A percentile compares a stretch with the other conserved stretches of the same genome.
Evolutionary conservation across 2,888 invertebrate genomes (phyloP).

Genomic region (Eremobia ochroleuca): DNA sequence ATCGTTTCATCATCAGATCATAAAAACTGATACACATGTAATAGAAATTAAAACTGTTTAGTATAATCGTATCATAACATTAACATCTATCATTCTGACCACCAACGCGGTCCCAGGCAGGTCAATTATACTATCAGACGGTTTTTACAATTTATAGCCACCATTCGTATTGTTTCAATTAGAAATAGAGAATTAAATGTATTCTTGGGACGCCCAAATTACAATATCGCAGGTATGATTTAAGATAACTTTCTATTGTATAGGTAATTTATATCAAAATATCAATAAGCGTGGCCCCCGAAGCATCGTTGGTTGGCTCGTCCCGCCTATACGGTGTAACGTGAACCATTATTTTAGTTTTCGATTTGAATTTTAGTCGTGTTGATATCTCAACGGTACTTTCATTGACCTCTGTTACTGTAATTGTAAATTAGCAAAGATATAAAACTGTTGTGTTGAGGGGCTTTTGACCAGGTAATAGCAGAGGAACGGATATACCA

Average conservation of each 20-base stretch:
- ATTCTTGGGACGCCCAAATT: conserved; percentile 87
- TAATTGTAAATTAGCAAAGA: conserved; percentile 58
- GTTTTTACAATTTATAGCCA: conserved; percentile 81
- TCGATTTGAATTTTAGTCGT: conserved; percentile 73
- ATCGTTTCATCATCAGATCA: conserved; percentile 31
- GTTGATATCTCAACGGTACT: conserved; percentile 64
- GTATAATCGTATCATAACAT: conserved; percentile 72
- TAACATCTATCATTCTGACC: conserved; percentile 82
- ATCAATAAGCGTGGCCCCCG: conserved; percentile 83
- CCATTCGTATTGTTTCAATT: conserved; percentile 89
- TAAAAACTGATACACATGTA: conserved; percentile 44
- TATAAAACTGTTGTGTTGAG: conserved; percentile 32
- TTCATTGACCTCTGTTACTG: conserved; percentile 63
- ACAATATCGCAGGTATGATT: conserved; percentile 82
- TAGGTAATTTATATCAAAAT: conserved; percentile 83
- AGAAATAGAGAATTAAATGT: conserved; percentile 86
- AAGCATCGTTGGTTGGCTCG: conserved; percentile 77
- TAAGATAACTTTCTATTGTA: conserved; percentile 85
- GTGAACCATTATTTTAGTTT: conserved; percentile 78
- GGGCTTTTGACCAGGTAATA: background rate
- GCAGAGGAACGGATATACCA: background rate
- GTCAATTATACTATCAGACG: conserved; percentile 81
- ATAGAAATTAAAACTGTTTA: conserved; percentile 68
- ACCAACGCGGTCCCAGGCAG: conserved; percentile 81
- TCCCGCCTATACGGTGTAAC: conserved; percentile 86